Conservation (phyloP, 2,113 vertebrate genomes). For the Penelope pileata region DNA sequence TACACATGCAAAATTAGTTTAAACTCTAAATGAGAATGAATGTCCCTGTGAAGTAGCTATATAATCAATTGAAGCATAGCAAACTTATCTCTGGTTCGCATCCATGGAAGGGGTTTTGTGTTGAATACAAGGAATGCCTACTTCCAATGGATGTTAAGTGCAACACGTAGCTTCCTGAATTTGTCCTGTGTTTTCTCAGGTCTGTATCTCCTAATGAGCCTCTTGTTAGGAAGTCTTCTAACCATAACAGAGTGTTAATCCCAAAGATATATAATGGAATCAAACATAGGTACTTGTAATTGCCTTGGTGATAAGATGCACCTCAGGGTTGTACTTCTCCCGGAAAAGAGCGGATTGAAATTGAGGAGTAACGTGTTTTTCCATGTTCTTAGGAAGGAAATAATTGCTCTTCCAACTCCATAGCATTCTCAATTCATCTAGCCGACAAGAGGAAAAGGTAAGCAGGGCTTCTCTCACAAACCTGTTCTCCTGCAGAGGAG, state of each 20-base stretch:
- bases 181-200: not conserved
- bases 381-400: not conserved
- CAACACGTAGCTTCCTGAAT: not conserved
- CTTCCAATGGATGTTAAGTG: not conserved
- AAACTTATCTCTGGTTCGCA: not conserved
- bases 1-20: not conserved
- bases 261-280: not conserved
- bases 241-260: not conserved
- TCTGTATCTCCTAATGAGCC: not conserved
- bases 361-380: not conserved
- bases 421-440: not conserved
- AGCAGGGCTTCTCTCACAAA: not conserved
- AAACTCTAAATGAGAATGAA: not conserved
- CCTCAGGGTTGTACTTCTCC: not conserved
- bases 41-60: not conserved
- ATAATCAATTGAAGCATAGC: not conserved
- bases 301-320: not conserved
- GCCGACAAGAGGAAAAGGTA: not conserved
- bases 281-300: not conserved
- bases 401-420: not conserved
- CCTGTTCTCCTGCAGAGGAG: not conserved
- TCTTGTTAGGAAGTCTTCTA: not conserved
- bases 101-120: not conserved
- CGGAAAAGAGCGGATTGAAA: not conserved
- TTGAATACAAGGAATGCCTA: not conserved